Evolutionary conservation across 2,888 invertebrate species (phyloP), one percentile per base, ranked within the genome.

Genomic region (Tipula confusa): DNA sequence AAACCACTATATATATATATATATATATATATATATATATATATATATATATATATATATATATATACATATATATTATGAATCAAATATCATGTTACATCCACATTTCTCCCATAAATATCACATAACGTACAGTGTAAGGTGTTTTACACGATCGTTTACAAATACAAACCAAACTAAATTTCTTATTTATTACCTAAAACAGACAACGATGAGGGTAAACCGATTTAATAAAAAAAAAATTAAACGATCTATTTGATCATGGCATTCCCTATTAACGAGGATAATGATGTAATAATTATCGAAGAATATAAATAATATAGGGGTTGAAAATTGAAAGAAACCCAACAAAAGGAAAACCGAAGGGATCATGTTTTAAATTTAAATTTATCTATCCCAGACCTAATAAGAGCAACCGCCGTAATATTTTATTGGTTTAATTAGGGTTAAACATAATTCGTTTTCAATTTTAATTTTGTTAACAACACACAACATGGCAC

Each of bases 261-360:
- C 24, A 64, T 64, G n/a, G n/a, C 64, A 24, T 64, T 24, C n/a
- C n/a, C 64, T 24, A 64, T 64, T 64, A 64, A 24, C 24, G 64
- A 64, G 9, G 64, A 64, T 64, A 64, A 64, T 64, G 64, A 64
- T 64, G 64, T 64, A 64, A 64, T 24, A 64, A 64, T 64, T 64
- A 64, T 64, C 9, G 7, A 24, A 24, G 64, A 15, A 43, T 18
- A 48, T 64, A 64, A n/a, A 64, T 64, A n/a, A 38, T n/a, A 64
- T 64, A 64, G 64, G 64, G 64, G 64, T 64, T 64, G 24, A 24
- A 43, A 43, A 15, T n/a, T 43, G 18, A 24, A 64, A 64, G n/a
- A 64, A 64, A 64, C n/a, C n/a, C n/a, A n/a, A n/a, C n/a, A n/a
- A n/a, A n/a, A n/a, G n/a, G n/a, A n/a, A n/a, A n/a, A n/a, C n/a